Evolutionary conservation across 2,888 invertebrate genomes (phyloP).

Genomic region (Diabrotica balteata): DNA sequence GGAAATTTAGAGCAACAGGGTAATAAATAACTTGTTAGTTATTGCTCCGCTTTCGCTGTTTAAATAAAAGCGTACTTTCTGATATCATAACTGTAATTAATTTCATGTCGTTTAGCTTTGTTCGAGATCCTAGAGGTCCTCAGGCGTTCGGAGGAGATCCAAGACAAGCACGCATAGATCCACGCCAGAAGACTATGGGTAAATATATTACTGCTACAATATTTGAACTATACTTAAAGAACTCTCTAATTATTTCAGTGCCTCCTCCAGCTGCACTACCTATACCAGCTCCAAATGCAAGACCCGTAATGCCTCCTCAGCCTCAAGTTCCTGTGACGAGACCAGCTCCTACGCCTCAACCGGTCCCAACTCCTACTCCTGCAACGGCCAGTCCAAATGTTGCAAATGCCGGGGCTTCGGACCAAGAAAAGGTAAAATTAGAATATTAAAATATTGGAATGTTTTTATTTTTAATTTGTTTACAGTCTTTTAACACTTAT

Average conservation of each 20-base stretch:
- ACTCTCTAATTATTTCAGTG: constrained; percentile 27
- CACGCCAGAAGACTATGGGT: constrained; percentile 66
- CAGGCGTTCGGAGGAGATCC: constrained; percentile 64
- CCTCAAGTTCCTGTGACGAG: constrained; percentile 6
- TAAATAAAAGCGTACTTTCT: no score
- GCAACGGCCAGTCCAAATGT: constrained; percentile 64
- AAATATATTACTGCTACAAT: constrained; percentile 31
- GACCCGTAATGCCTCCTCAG: constrained; percentile 39
- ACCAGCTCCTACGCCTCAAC: constrained; percentile 21
- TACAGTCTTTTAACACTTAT: no score
- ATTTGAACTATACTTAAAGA: neutral
- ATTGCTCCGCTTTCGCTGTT: no score
- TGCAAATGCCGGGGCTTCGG: constrained; percentile 80
- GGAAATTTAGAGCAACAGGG: no score
- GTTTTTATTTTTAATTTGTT: no score
- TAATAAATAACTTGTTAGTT: no score
- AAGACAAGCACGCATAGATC: constrained; percentile 70
- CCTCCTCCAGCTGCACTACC: constrained; percentile 42
- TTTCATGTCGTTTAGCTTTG: constrained; percentile 46
- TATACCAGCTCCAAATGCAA: constrained; percentile 39
- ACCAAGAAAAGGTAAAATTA: constrained; percentile 83
- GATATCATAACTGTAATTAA: no score
- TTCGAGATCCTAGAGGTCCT: constrained; percentile 52
- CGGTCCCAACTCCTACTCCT: constrained; percentile 52
- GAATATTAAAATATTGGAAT: no score